phyloP scores from a whole-genome alignment of 2,888 invertebrate species.

The Anorthoa munda region DNA sequence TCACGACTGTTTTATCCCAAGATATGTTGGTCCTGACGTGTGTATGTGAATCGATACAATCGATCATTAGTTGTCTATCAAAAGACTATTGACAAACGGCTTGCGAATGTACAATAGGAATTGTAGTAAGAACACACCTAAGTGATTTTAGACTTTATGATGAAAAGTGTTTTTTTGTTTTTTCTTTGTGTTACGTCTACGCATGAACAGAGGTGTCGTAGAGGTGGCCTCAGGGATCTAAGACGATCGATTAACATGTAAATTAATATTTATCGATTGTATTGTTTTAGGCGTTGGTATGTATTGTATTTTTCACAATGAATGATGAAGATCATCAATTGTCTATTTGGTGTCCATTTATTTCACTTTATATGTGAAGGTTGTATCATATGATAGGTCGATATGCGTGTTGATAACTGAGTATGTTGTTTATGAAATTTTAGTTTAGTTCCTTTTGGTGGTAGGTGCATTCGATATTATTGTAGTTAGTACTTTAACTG shows the following conservation, averaged over 20 bases:
- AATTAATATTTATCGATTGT: conserved; percentile 78
- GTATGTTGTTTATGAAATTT: conserved; percentile 18
- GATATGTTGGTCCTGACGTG: conserved; percentile 61
- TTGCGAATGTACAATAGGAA: conserved; percentile 55
- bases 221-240: conserved; percentile 60
- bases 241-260: conserved; percentile 80
- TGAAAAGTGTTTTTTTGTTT: conserved; percentile 10
- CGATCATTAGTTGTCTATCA: conserved; percentile 75
- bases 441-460: neutral
- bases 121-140: conserved; percentile 35
- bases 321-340: conserved; percentile 66
- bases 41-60: conserved; percentile 72
- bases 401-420: conserved; percentile 31
- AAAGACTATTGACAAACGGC: conserved; percentile 71
- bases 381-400: conserved; percentile 46
- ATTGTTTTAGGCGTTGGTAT: conserved; percentile 71
- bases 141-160: conserved; percentile 59
- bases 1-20: conserved; percentile 73
- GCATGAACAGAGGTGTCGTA: conserved; percentile 32
- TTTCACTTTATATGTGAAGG: conserved; percentile 62
- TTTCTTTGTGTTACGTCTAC: conserved; percentile 1
- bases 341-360: conserved; percentile 57
- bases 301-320: conserved; percentile 72
- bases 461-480: neutral
- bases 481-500: neutral